phyloP scores from a whole-genome alignment of 2,888 invertebrate species.

The Willowsia nigromaculata region DNA sequence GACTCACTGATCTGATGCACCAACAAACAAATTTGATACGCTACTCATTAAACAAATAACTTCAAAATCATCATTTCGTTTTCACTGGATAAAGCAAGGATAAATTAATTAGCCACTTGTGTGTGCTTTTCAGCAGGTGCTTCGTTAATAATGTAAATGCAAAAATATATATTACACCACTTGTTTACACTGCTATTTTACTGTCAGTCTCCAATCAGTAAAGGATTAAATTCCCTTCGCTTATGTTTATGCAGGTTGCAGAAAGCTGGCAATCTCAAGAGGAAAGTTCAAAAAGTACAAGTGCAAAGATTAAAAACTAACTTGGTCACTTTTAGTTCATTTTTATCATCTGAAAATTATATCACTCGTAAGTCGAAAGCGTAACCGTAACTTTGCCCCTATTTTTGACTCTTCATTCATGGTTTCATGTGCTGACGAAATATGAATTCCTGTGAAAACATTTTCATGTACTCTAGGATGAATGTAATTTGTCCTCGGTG shows the following conservation, averaged over 20 bases:
- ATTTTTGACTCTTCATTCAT: too few relatives aligned
- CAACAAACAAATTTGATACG: neutral
- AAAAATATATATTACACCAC: neutral
- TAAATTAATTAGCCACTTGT: slow-evolving; percentile 16
- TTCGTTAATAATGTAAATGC: slow-evolving; percentile 49
- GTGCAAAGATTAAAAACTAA: neutral
- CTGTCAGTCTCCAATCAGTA: slow-evolving; percentile 21
- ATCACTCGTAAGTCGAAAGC: too few relatives aligned
- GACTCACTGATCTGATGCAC: too few relatives aligned
- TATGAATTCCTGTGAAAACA: too few relatives aligned
- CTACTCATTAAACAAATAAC: neutral
- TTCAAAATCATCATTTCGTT: neutral
- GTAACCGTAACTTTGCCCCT: too few relatives aligned
- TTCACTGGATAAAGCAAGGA: slow-evolving; percentile 9
- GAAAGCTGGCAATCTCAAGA: neutral
- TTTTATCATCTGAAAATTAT: too few relatives aligned
- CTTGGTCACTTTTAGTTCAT: too few relatives aligned
- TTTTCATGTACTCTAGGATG: too few relatives aligned
- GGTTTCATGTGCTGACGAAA: too few relatives aligned
- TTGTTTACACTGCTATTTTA: slow-evolving; percentile 4
- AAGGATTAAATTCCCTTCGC: too few relatives aligned
- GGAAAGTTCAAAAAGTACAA: neutral
- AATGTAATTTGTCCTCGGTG: too few relatives aligned
- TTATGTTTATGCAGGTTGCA: too few relatives aligned
- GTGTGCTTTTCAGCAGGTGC: neutral